A percentile compares a stretch with the other conserved stretches of the same genome.
Conservation (phyloP, 2,888 invertebrate genomes). For the Crematogaster levior region DNA sequence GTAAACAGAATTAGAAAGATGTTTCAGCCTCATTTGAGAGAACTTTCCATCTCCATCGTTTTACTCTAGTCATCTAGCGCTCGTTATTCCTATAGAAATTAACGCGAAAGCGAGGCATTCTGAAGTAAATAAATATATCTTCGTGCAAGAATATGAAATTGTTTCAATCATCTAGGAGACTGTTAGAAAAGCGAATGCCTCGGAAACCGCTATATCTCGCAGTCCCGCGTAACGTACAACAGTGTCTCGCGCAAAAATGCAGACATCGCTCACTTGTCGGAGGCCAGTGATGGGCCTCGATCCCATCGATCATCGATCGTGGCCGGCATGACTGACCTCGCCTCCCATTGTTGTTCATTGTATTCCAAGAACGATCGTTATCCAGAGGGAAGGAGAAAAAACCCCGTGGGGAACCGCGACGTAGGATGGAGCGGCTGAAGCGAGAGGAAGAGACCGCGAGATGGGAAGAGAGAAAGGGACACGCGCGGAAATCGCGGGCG, state of each 20-base stretch:
- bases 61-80: conserved; percentile 22
- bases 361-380: conserved; percentile 61
- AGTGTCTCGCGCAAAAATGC: conserved; percentile 12
- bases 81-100: conserved; percentile 3
- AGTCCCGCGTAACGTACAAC: conserved; percentile 10
- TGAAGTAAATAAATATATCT: conserved; percentile 7
- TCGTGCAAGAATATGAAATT: not conserved
- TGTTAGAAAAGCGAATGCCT: conserved; percentile 25
- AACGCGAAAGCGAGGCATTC: not conserved
- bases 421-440: not conserved
- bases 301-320: conserved; percentile 49
- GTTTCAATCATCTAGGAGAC: not conserved
- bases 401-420: not conserved
- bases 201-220: conserved; percentile 23
- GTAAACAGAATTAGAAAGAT: conserved; percentile 25
- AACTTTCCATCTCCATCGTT: conserved; percentile 35
- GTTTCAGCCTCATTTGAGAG: not conserved
- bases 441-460: conserved; percentile 14
- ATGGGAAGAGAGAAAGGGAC: conserved; percentile 13
- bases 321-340: conserved; percentile 37
- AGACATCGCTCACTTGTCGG: conserved; percentile 33
- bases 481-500: conserved; percentile 11
- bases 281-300: conserved; percentile 21
- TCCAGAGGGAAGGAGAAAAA: conserved; percentile 54
- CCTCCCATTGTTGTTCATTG: conserved; percentile 48